These are phyloP conservation scores for Pontoporia blainvillei DNA, from an alignment of 2,113 vertebrate genomes.

Conservation along the genomic window DNA sequence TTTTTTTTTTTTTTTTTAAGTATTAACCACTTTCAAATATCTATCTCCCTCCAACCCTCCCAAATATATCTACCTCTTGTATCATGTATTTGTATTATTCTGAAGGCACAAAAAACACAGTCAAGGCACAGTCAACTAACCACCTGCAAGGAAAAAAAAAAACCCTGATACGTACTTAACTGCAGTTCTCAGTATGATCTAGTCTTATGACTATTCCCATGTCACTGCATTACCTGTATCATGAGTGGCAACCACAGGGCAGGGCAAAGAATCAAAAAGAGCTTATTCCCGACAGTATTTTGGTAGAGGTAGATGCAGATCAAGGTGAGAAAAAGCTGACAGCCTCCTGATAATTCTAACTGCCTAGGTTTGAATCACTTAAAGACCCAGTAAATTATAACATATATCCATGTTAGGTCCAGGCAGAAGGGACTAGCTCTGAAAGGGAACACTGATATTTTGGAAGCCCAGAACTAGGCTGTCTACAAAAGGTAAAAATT, in stretches of 20 bases:
- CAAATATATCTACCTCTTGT: neutral
- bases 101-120: neutral
- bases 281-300: neutral
- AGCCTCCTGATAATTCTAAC: neutral
- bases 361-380: neutral
- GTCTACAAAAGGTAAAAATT: neutral
- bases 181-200: slow-evolving; percentile 1
- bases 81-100: neutral
- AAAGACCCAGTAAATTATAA: neutral
- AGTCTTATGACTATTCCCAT: slow-evolving; percentile 12
- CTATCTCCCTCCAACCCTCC: neutral
- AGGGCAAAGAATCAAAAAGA: slow-evolving; percentile 12
- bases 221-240: neutral
- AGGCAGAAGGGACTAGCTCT: neutral
- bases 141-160: neutral
- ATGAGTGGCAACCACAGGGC: neutral
- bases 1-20: no score
- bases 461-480: neutral
- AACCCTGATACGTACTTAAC: neutral
- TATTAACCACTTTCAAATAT: neutral
- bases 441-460: neutral
- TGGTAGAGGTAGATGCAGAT: neutral
- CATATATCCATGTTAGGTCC: neutral
- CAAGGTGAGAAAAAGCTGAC: neutral
- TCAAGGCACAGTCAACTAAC: neutral